A percentile compares a stretch with the other conserved stretches of the same genome.
These are phyloP conservation scores for Protonibea diacanthus DNA, from an alignment of 2,797 vertebrate genomes.

Conservation along the genomic window DNA sequence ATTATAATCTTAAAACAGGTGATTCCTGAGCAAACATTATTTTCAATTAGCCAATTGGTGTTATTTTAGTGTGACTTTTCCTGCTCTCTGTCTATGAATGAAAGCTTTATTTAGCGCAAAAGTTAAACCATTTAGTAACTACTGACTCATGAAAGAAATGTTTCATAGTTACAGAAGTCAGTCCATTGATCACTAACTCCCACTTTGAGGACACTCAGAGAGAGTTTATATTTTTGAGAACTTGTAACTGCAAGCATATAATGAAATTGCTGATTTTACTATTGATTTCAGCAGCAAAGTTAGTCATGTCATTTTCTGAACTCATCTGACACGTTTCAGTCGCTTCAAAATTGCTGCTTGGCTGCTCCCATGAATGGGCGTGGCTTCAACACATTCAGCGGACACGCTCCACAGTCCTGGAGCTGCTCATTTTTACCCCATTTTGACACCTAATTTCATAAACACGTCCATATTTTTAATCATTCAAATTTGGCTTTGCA, in stretches of 20 bases:
- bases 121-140: neutral
- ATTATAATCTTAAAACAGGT: neutral
- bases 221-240: slow-evolving; percentile 9
- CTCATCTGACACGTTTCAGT: too few relatives aligned
- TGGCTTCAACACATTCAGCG: too few relatives aligned
- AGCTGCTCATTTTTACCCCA: too few relatives aligned
- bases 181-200: slow-evolving; percentile 7
- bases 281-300: slow-evolving; percentile 4
- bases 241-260: neutral
- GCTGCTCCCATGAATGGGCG: too few relatives aligned
- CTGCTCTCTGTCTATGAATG: neutral
- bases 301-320: too few relatives aligned
- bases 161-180: slow-evolving; percentile 8
- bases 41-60: slow-evolving; percentile 1
- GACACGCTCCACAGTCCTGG: too few relatives aligned
- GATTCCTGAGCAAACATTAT: neutral
- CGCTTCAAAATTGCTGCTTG: too few relatives aligned
- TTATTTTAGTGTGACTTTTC: neutral
- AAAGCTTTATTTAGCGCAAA: slow-evolving; percentile 6
- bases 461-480: too few relatives aligned
- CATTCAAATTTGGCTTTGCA: too few relatives aligned
- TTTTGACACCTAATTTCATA: too few relatives aligned
- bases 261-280: slow-evolving; percentile 6
- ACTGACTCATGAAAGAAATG: slow-evolving; percentile 11
- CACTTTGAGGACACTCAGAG: slow-evolving; percentile 1